Conservation (phyloP, 2,113 vertebrate genomes). For the Oophaga pumilio region DNA sequence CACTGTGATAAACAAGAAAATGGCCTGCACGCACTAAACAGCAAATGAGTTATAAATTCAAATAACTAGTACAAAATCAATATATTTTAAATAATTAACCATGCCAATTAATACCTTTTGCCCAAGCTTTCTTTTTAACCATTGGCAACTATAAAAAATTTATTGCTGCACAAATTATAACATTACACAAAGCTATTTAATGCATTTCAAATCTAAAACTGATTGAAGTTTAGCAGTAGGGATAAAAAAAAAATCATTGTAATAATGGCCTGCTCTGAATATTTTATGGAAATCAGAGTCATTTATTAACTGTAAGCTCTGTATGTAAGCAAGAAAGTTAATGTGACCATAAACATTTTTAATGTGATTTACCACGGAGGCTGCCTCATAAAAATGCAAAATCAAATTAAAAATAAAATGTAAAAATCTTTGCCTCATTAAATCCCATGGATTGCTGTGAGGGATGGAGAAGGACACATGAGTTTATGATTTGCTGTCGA, state of each 20-base stretch:
- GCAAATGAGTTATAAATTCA: conserved; percentile 68
- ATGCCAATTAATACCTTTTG: conserved; percentile 70
- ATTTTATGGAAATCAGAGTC: conserved; percentile 79
- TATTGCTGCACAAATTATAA: conserved; percentile 73
- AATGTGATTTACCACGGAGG: conserved; percentile 75
- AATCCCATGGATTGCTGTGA: conserved; percentile 65
- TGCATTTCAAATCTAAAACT: conserved; percentile 78
- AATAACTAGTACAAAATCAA: conserved; percentile 62
- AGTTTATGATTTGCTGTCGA: conserved; percentile 59
- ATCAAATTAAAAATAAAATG: conserved; percentile 78
- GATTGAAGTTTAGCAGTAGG: conserved; percentile 76
- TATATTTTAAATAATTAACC: conserved; percentile 68
- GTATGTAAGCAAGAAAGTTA: conserved; percentile 71
- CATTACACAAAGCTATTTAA: conserved; percentile 73
- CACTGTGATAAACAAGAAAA: conserved; percentile 75
- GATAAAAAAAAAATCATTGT: conserved; percentile 73
- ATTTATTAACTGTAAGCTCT: conserved; percentile 74
- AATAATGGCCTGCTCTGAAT: conserved; percentile 78
- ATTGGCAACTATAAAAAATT: conserved; percentile 69
- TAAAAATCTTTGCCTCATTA: conserved; percentile 73
- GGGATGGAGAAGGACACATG: conserved; percentile 57
- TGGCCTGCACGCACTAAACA: conserved; percentile 73
- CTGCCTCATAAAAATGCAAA: conserved; percentile 75
- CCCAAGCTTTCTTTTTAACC: conserved; percentile 65
- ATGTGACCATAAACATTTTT: conserved; percentile 74